Conservation (phyloP, 2,113 vertebrate species). For the Oncorhynchus tshawytscha region DNA sequence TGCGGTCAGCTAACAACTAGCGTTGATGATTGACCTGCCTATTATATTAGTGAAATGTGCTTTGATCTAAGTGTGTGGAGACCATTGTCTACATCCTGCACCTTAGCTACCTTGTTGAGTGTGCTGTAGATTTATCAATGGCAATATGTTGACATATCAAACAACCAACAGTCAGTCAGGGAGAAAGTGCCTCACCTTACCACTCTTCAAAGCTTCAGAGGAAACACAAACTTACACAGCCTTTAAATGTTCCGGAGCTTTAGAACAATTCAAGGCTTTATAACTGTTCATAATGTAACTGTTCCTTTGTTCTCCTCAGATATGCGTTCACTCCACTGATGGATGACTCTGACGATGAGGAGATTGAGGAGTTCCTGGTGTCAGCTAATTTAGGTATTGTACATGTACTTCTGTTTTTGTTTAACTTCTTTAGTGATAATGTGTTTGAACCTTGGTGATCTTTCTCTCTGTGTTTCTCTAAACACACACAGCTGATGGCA, state of each 20-base stretch:
- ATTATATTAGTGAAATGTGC: no score
- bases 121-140: no score
- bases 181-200: neutral
- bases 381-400: slow-evolving; percentile 77
- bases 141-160: no score
- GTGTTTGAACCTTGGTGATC: neutral
- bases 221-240: neutral
- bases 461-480: neutral
- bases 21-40: no score
- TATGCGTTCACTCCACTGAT: slow-evolving; percentile 88
- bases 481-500: slow-evolving; percentile 76
- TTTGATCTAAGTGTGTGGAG: no score
- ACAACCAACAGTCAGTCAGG: no score
- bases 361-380: slow-evolving; percentile 82
- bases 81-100: no score
- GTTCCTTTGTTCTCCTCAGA: slow-evolving; percentile 51
- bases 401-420: no score
- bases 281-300: neutral
- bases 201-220: no score
- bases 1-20: no score
- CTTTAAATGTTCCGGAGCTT: neutral
- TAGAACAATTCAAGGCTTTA: neutral
- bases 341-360: slow-evolving; percentile 88
- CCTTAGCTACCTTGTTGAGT: no score
- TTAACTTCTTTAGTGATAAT: no score